Base-by-base conservation (phyloP, 30 jellyfish, hydroid and myxozoan genomes). In the Aurelia coerulea region DNA sequence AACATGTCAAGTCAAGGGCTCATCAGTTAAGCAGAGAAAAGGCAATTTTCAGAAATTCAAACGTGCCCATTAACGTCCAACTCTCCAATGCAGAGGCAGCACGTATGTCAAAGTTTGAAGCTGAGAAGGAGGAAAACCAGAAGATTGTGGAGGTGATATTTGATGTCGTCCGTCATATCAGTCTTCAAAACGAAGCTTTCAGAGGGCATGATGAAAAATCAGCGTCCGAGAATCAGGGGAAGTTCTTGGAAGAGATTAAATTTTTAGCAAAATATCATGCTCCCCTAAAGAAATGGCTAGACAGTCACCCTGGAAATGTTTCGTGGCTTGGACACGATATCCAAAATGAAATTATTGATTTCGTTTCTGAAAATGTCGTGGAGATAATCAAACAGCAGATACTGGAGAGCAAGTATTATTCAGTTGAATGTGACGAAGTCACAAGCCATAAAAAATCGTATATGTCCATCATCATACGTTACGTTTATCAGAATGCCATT, bases 61-160 rank as follows among this genome's bases (percentile, higher is more conserved):
- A 12, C 39, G 67, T 10, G 67, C 87, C 87, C 56, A 46, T 83
- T 68, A 62, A 83, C 50, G 76, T 29, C n/a, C 88, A 11, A 53
- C 54, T 83, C 18, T 70, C 79, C 5, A 78, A 72, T 15, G 92
- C 87, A 53, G 87, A 56, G 67, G 84, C 83, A 32, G 90, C 90
- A 65, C 50, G 46, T 42, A 33, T 80, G 9, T 65, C 34, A 52
- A 80, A 70, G 53, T 37, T 10, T 18, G 59, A 80, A 37, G 33
- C 39, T 18, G 78, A 71, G 87, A 83, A 72, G 56, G 79, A 70
- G 52, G 82, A 71, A 46, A 83, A 70, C 52, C 60, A 83, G 33
- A 23, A 23, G 29, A 69, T 68, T 8, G 88, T 23, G 29, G 29
- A 23, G 29, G 29, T 23, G 29, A 23, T 23, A 23, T 23, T 23